Conservation (phyloP, 2,113 vertebrate species). For the Apteryx mantelli region DNA sequence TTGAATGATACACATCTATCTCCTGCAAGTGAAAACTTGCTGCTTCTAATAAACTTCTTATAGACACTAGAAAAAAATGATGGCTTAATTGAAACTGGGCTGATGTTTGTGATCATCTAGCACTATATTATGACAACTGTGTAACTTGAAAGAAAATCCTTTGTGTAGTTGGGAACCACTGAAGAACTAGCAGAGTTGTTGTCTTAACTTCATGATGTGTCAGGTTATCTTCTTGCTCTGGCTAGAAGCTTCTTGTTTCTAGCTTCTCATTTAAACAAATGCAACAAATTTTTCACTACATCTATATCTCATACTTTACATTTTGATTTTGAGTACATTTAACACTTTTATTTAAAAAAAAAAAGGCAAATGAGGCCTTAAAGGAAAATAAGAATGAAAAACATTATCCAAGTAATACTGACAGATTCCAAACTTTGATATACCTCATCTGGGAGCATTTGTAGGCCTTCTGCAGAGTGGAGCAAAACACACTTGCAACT, state of each 20-base stretch:
- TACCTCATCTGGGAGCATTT: not conserved
- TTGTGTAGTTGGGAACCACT: constrained; percentile 48
- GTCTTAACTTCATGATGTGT: not conserved
- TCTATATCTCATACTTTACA: not conserved
- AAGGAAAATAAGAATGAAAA: not conserved
- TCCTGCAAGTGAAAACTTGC: constrained; percentile 24
- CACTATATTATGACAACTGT: not conserved
- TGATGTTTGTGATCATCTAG: not conserved
- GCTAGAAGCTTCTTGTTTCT: not conserved
- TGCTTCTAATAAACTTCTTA: not conserved
- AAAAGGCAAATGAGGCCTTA: constrained; percentile 18
- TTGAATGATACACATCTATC: constrained; percentile 41
- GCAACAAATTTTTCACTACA: constrained; percentile 32
- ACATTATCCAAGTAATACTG: not conserved
- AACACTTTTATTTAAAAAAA: constrained; percentile 12
- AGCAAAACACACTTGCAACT: not conserved
- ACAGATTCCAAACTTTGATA: not conserved
- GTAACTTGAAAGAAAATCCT: not conserved
- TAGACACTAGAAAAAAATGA: not conserved
- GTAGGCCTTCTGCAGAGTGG: not conserved
- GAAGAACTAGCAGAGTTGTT: constrained; percentile 23
- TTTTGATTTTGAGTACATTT: constrained; percentile 30
- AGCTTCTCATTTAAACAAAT: not conserved
- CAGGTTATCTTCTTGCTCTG: constrained; percentile 17
- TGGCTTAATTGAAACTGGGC: not conserved